phyloP scores from a whole-genome alignment of 2,113 vertebrate genomes.

The Anoura caudifer region DNA sequence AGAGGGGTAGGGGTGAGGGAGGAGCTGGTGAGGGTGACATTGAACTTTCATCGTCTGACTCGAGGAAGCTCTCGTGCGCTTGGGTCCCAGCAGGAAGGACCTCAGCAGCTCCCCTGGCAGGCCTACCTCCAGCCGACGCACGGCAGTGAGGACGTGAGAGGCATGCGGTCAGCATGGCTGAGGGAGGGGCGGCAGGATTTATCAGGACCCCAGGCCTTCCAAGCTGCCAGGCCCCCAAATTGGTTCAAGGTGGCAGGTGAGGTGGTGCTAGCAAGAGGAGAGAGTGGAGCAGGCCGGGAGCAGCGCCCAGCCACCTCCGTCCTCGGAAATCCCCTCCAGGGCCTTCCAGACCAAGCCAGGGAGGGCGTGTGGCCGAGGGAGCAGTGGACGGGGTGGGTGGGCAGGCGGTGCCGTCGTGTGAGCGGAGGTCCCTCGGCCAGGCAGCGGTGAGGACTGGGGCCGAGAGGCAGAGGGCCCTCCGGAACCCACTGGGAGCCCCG shows the following conservation, averaged over 20 bases:
- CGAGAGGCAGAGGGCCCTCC: background rate
- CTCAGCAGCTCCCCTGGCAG: background rate
- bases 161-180: background rate
- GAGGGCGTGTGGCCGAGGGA: too few species aligned
- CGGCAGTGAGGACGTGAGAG: background rate
- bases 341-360: background rate
- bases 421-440: background rate
- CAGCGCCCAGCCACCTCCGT: background rate
- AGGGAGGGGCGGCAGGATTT: background rate
- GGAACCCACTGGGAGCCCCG: background rate
- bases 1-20: background rate
- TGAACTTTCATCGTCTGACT: background rate
- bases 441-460: background rate
- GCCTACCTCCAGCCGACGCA: background rate
- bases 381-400: accelerated
- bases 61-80: background rate
- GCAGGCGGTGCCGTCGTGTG: accelerated
- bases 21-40: background rate
- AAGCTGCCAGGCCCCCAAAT: slow-evolving; percentile 6
- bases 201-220: background rate
- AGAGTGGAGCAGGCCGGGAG: accelerated
- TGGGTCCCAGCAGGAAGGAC: background rate
- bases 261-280: background rate
- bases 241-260: slow-evolving; percentile 30
- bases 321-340: background rate